Conservation (phyloP, 1,140 invertebrate genomes). For the Dendroctonus ponderosae region DNA sequence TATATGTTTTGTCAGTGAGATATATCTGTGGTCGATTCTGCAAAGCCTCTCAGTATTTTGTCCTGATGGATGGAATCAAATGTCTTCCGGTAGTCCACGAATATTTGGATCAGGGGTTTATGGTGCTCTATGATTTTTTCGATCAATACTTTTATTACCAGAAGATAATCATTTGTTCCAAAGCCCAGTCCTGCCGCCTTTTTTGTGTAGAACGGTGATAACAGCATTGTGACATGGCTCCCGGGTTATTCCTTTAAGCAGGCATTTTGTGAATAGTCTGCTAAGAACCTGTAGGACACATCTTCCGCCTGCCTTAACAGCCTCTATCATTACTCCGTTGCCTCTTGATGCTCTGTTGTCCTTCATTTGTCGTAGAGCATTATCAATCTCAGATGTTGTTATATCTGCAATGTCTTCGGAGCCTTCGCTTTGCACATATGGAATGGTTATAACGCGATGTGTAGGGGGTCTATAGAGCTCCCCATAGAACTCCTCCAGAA, state of each 20-base stretch:
- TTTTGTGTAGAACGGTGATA: background rate
- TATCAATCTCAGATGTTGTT: slow-evolving; percentile 2
- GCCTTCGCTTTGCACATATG: background rate
- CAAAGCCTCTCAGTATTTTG: slow-evolving; percentile 4
- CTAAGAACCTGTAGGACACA: background rate
- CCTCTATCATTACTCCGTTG: slow-evolving; percentile 10
- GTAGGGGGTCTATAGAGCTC: background rate
- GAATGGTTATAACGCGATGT: slow-evolving; percentile 5
- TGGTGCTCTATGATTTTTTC: slow-evolving; percentile 28
- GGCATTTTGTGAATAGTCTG: background rate
- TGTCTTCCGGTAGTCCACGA: slow-evolving; percentile 13
- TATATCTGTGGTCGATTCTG: slow-evolving; percentile 6
- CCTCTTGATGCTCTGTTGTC: background rate
- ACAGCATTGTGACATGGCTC: slow-evolving; percentile 1
- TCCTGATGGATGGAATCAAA: slow-evolving; percentile 10
- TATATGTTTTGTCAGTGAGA: slow-evolving; percentile 7
- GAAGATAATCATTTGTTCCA: slow-evolving; percentile 14
- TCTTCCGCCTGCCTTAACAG: background rate
- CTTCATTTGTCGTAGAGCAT: slow-evolving; percentile 4
- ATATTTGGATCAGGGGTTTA: slow-evolving; percentile 15
- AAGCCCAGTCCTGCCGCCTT: background rate
- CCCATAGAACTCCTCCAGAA: background rate
- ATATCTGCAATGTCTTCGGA: slow-evolving; percentile 1
- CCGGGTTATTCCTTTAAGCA: background rate
- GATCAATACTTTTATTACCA: slow-evolving; percentile 25